These are phyloP conservation scores for Theropithecus gelada DNA, from an alignment of 2,113 vertebrate species.

Conservation along the genomic window DNA sequence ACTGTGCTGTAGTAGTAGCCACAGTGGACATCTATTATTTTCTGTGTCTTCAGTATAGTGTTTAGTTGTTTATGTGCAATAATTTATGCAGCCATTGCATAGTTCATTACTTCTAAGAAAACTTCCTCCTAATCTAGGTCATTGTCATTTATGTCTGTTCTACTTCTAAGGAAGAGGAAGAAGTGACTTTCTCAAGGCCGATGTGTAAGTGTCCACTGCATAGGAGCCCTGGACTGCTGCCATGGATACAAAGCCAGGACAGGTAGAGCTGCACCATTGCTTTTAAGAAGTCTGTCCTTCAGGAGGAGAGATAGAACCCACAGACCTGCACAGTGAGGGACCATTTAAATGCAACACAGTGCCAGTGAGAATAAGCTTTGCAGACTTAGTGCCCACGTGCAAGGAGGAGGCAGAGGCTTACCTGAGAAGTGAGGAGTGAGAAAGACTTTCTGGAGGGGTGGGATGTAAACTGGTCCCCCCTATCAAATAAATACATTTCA, in stretches of 20 bases:
- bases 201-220: neutral
- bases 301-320: neutral
- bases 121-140: neutral
- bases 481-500: neutral
- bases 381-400: neutral
- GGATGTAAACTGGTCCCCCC: neutral
- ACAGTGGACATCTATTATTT: neutral
- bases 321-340: too few relatives aligned
- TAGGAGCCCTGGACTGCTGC: neutral
- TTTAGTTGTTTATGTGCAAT: neutral
- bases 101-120: neutral
- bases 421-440: neutral
- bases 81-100: neutral
- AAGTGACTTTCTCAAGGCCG: neutral
- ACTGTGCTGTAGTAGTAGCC: accelerated
- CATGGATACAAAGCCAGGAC: neutral
- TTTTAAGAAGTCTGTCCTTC: neutral
- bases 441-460: neutral
- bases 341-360: neutral
- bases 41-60: neutral
- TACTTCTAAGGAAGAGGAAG: neutral
- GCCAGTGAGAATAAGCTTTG: neutral
- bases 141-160: neutral
- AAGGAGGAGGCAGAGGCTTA: neutral
- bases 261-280: neutral